Percentiles rank a stretch among this genome's conserved stretches.
These are phyloP conservation scores for Xiphorhynchus erythropygius DNA, from an alignment of 2,797 vertebrate genomes.

Conservation along the genomic window DNA sequence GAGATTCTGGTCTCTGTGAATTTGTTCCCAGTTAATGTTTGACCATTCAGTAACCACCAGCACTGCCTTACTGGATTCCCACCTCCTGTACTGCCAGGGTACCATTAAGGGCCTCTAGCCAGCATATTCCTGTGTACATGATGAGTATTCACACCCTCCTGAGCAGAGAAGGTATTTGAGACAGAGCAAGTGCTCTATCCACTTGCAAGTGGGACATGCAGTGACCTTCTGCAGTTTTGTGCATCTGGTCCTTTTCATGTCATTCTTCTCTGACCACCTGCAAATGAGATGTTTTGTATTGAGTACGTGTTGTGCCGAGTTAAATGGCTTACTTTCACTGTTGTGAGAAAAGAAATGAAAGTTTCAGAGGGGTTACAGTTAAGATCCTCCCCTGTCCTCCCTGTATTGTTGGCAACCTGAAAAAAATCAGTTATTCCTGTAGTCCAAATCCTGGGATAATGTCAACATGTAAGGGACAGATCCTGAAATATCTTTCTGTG, in stretches of 20 bases:
- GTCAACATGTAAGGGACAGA: neutral
- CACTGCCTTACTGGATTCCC: neutral
- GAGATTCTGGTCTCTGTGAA: neutral
- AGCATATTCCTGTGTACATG: accelerated
- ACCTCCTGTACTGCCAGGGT: neutral
- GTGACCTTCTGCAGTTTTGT: neutral
- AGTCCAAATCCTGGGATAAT: neutral
- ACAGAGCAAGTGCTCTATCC: neutral
- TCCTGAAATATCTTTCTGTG: neutral
- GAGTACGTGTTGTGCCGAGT: neutral
- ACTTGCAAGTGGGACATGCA: neutral
- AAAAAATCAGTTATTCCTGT: neutral
- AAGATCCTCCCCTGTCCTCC: neutral
- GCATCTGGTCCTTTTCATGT: neutral
- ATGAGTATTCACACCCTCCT: neutral
- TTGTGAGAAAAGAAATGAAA: neutral
- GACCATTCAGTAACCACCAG: neutral
- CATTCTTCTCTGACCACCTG: neutral
- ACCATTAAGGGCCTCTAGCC: neutral
- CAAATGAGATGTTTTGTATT: accelerated
- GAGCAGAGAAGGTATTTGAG: neutral
- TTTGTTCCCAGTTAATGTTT: neutral
- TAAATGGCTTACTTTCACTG: neutral
- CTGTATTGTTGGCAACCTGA: neutral
- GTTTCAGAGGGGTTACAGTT: neutral